Conservation (phyloP, 2,888 invertebrate genomes). For the Lycophotia porphyrea region DNA sequence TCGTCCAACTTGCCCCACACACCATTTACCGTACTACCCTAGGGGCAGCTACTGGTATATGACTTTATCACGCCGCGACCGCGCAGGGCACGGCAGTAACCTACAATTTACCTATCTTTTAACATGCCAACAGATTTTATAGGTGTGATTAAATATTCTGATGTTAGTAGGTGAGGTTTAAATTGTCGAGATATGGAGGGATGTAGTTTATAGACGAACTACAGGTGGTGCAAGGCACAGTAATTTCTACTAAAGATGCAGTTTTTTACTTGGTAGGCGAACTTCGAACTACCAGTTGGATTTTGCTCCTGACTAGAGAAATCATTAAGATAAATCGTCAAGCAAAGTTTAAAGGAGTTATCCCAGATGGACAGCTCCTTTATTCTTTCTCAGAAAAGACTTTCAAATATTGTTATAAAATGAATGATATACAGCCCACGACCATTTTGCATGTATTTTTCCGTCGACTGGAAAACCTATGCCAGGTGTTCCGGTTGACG, state of each 20-base stretch:
- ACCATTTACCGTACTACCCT: slow-evolving; percentile 45
- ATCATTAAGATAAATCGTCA: neutral
- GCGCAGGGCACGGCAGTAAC: slow-evolving; percentile 36
- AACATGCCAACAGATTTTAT: slow-evolving; percentile 60
- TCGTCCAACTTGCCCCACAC: slow-evolving; percentile 41
- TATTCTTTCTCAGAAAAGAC: no score
- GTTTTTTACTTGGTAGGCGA: neutral
- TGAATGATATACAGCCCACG: no score
- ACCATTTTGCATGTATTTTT: no score
- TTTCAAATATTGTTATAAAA: no score
- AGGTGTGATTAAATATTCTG: slow-evolving; percentile 50
- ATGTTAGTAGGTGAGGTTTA: slow-evolving; percentile 37
- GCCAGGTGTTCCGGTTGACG: no score
- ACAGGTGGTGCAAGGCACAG: neutral
- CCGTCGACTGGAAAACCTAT: no score
- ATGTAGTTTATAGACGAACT: slow-evolving; percentile 20
- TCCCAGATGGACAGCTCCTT: no score
- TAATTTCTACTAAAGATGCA: neutral
- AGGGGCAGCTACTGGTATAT: slow-evolving; percentile 52
- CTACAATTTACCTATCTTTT: slow-evolving; percentile 60
- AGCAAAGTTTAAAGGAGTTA: no score
- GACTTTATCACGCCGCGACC: slow-evolving; percentile 49
- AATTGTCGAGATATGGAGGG: slow-evolving; percentile 30
- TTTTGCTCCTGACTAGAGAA: neutral
- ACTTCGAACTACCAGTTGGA: neutral